These are phyloP conservation scores for Plutomurus gul DNA, from an alignment of 1,140 invertebrate species.

Conservation along the genomic window DNA sequence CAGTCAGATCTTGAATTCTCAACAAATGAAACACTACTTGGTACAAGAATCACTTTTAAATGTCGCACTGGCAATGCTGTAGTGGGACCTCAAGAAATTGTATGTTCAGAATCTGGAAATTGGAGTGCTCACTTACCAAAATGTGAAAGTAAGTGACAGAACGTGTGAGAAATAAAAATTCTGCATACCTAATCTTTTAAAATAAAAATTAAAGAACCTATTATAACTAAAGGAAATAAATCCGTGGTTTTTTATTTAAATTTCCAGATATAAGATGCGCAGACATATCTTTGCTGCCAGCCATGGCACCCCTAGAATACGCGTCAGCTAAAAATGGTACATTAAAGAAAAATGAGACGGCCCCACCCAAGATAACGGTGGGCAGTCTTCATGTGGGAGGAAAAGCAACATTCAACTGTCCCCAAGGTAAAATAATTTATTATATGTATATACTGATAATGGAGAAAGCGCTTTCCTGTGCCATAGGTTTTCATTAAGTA, in stretches of 20 bases:
- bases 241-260: too few species aligned
- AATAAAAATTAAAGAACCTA: too few species aligned
- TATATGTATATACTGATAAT: too few species aligned
- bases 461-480: too few species aligned
- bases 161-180: too few species aligned
- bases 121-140: slow-evolving; percentile 79
- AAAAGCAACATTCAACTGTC: slow-evolving; percentile 76
- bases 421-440: too few species aligned
- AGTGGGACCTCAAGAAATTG: slow-evolving; percentile 71
- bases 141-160: slow-evolving; percentile 75
- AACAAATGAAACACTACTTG: slow-evolving; percentile 72
- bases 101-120: slow-evolving; percentile 78
- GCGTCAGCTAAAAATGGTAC: slow-evolving; percentile 40
- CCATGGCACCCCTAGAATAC: slow-evolving; percentile 47
- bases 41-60: slow-evolving; percentile 72
- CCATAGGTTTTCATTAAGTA: too few species aligned
- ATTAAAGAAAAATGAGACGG: slow-evolving; percentile 45
- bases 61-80: slow-evolving; percentile 82
- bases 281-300: slow-evolving; percentile 49
- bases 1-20: slow-evolving; percentile 72
- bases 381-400: slow-evolving; percentile 76
- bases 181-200: too few species aligned
- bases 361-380: slow-evolving; percentile 59
- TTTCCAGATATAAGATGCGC: slow-evolving; percentile 52
- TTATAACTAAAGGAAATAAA: too few species aligned